Percentiles rank a stretch among this genome's conserved stretches.
Evolutionary conservation across 2,888 invertebrate species (phyloP).

Genomic region (Polyploca ridens): DNA sequence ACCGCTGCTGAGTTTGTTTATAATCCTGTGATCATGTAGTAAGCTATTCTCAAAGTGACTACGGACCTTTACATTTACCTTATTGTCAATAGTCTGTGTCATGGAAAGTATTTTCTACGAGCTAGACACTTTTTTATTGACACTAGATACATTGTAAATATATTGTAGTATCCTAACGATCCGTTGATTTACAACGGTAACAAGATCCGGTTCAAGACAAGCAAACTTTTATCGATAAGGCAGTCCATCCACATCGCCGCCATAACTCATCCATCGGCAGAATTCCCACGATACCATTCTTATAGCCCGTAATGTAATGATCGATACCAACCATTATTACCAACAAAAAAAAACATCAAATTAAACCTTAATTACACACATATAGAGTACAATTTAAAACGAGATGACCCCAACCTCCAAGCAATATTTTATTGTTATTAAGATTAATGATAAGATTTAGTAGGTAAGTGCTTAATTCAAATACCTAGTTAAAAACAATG

Average conservation of each 20-base stretch:
- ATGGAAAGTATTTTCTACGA: too few species aligned
- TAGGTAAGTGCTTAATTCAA: constrained; percentile 84
- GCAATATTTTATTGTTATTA: constrained; percentile 84
- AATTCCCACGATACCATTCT: constrained; percentile 83
- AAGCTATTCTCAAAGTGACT: too few species aligned
- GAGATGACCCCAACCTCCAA: constrained; percentile 51
- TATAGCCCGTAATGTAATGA: constrained; percentile 75
- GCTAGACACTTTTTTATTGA: background rate
- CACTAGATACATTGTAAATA: background rate
- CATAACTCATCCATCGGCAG: constrained; percentile 72
- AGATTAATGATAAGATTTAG: constrained; percentile 83
- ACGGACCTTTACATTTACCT: too few species aligned
- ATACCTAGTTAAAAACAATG: constrained; percentile 77
- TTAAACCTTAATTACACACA: constrained; percentile 53
- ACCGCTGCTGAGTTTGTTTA: too few species aligned
- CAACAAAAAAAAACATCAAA: constrained; percentile 38
- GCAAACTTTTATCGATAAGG: constrained; percentile 37
- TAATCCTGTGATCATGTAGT: too few species aligned
- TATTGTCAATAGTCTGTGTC: too few species aligned
- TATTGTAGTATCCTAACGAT: constrained; percentile 9
- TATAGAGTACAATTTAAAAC: constrained; percentile 57
- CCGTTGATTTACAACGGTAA: constrained; percentile 7
- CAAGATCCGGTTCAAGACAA: constrained; percentile 34
- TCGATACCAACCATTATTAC: constrained; percentile 73
- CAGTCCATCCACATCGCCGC: constrained; percentile 54